Conservation (phyloP, 1,140 invertebrate genomes). For the Calycopis cecrops region DNA sequence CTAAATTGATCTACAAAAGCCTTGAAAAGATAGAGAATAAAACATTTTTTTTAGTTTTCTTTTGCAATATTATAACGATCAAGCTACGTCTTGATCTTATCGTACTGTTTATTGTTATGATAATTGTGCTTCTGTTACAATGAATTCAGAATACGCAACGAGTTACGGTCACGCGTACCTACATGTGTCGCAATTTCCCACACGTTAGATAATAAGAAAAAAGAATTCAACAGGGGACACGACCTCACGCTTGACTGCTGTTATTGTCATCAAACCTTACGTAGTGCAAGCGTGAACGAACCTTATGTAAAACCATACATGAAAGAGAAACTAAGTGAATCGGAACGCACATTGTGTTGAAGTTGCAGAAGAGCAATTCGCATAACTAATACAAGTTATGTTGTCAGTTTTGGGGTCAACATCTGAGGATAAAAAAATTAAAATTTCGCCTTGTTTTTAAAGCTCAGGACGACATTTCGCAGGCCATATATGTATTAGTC, state of each 20-base stretch:
- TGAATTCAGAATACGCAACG: conserved; percentile 2
- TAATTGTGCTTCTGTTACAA: not conserved
- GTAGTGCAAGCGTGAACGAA: not conserved
- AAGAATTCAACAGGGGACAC: not conserved
- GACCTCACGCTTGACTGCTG: not conserved
- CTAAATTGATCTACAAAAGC: too few relatives aligned
- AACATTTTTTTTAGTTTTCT: not conserved
- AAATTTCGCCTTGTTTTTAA: too few relatives aligned
- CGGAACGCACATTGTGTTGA: not conserved
- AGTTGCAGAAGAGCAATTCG: too few relatives aligned
- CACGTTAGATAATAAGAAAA: not conserved
- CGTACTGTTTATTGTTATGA: not conserved
- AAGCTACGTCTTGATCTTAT: conserved; percentile 8
- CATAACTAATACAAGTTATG: too few relatives aligned
- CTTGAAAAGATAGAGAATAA: too few relatives aligned
- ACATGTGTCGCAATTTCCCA: conserved; percentile 1
- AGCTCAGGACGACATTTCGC: too few relatives aligned
- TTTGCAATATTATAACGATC: conserved; percentile 4
- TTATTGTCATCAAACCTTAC: not conserved
- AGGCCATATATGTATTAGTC: too few relatives aligned
- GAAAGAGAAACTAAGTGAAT: not conserved
- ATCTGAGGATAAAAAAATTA: too few relatives aligned
- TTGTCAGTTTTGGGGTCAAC: too few relatives aligned
- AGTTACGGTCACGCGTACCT: not conserved
- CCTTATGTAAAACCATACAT: conserved; percentile 3